Evolutionary conservation across 2,888 invertebrate species (phyloP).

Genomic region (Nycteola revayana): DNA sequence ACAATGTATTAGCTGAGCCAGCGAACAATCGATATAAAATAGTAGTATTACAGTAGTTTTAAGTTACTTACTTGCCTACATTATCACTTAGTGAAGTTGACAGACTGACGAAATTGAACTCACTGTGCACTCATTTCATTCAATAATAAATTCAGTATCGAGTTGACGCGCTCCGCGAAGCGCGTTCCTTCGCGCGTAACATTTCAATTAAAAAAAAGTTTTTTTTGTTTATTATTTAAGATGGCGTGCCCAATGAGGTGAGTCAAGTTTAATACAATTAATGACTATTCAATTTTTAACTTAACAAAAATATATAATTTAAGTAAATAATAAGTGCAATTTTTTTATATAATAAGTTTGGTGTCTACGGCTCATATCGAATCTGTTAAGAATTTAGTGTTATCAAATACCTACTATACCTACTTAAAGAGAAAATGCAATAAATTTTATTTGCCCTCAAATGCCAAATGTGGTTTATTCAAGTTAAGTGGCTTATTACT

Average conservation of each 20-base stretch:
- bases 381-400: no score
- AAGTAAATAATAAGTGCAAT: no score
- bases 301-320: no score
- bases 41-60: conserved; percentile 25
- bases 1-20: conserved; percentile 17
- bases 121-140: conserved; percentile 26
- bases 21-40: conserved; percentile 29
- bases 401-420: no score
- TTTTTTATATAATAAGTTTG: no score
- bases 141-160: conserved; percentile 47
- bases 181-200: conserved; percentile 35
- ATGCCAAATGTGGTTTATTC: no score
- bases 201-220: conserved; percentile 6
- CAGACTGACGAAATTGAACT: conserved; percentile 51
- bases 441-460: no score
- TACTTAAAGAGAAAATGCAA: no score
- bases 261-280: conserved; percentile 31
- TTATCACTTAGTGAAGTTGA: conserved; percentile 29
- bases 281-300: no score
- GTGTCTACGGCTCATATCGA: no score
- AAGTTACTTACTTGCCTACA: no score
- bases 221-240: conserved; percentile 18
- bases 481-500: no score
- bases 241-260: conserved; percentile 77
- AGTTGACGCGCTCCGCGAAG: conserved; percentile 43